Conservation (phyloP, 2,113 vertebrate species). For the Tauraco erythrolophus region DNA sequence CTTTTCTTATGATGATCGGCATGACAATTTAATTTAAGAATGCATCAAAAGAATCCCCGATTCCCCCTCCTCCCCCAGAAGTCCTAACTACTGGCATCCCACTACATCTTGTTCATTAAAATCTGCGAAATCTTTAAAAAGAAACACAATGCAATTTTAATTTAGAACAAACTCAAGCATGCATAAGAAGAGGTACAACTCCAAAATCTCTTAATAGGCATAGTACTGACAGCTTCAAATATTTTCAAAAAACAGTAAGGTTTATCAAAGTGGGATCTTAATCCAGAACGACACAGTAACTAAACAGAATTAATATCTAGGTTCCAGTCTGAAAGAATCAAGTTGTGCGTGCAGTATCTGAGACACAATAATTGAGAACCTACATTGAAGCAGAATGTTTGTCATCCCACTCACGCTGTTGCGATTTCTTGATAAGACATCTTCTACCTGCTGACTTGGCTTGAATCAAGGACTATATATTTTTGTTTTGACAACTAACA, state of each 20-base stretch:
- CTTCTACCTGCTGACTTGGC: neutral
- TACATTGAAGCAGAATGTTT: neutral
- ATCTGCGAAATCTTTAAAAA: neutral
- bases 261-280: neutral
- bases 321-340: neutral
- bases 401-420: neutral
- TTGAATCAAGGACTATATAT: neutral
- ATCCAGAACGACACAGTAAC: neutral
- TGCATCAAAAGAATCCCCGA: neutral
- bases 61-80: neutral
- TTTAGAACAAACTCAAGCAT: neutral
- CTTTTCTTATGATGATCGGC: neutral
- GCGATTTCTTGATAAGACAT: neutral
- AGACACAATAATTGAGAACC: neutral
- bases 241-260: neutral
- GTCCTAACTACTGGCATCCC: neutral
- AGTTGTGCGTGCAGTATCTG: neutral
- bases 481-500: neutral
- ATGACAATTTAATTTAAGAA: neutral
- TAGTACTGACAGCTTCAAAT: neutral
- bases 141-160: neutral
- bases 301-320: neutral
- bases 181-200: neutral
- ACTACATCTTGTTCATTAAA: neutral
- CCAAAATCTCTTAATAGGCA: neutral